These are phyloP conservation scores for Petrolisthes cinctipes DNA, from an alignment of 2,888 invertebrate genomes.

Conservation along the genomic window DNA sequence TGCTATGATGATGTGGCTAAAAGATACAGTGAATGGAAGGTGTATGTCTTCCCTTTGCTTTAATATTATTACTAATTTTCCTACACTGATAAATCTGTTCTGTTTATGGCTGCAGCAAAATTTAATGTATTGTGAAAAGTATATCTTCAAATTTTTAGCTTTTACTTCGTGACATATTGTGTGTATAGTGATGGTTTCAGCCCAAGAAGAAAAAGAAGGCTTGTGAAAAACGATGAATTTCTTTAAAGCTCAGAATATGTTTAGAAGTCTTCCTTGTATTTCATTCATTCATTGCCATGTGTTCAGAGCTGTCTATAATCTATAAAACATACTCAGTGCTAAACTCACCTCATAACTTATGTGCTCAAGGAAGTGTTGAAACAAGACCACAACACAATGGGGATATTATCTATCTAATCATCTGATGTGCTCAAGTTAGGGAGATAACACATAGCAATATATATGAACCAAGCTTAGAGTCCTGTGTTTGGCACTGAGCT, in stretches of 20 bases:
- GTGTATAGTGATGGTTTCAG: neutral
- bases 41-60: no score
- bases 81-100: no score
- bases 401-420: no score
- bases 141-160: no score
- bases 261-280: slow-evolving; percentile 16
- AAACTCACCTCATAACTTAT: neutral
- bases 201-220: neutral
- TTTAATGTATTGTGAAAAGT: no score
- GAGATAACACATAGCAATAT: neutral
- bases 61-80: no score
- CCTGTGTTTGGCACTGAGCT: neutral
- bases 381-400: neutral
- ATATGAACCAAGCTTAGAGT: neutral
- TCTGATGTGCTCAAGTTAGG: neutral
- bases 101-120: no score
- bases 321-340: slow-evolving; percentile 12
- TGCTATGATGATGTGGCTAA: no score
- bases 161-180: neutral
- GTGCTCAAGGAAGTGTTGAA: neutral
- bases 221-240: neutral
- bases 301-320: neutral
- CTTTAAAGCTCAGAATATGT: neutral
- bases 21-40: no score
- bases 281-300: slow-evolving; percentile 1